Conservation (phyloP, 2,113 vertebrate genomes). For the Varanus salvator region DNA sequence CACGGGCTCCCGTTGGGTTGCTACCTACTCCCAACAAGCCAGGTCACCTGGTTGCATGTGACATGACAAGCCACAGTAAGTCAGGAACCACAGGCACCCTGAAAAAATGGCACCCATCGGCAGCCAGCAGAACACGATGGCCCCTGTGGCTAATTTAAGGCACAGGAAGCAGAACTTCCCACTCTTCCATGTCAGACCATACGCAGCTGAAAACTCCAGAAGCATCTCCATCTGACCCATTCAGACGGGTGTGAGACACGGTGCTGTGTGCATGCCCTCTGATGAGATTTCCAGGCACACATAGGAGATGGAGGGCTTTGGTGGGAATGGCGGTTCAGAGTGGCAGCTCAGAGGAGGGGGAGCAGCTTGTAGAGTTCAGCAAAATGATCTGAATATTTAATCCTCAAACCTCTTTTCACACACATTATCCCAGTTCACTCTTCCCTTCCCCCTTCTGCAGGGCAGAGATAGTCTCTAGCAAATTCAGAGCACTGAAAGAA, state of each 20-base stretch:
- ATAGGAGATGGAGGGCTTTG: no score
- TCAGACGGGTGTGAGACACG: not conserved
- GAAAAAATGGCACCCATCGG: no score
- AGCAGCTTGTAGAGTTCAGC: not conserved
- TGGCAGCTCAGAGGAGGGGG: not conserved
- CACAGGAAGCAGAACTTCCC: not conserved
- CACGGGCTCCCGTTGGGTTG: no score
- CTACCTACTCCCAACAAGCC: no score
- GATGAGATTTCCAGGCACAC: no score
- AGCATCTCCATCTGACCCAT: not conserved
- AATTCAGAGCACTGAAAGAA: not conserved
- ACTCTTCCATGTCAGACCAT: not conserved
- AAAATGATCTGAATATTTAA: not conserved
- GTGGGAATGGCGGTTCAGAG: no score
- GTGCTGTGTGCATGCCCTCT: no score
- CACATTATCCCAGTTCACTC: not conserved
- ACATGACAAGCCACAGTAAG: no score
- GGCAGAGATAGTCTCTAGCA: conserved; percentile 2
- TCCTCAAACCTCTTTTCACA: not conserved
- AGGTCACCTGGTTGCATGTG: no score
- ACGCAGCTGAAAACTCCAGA: not conserved
- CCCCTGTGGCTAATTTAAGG: not conserved
- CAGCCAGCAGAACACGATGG: no score
- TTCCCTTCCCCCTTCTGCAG: not conserved
- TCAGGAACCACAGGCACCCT: no score